Conservation (phyloP, 2,113 vertebrate genomes). For the Corvus cornix region DNA sequence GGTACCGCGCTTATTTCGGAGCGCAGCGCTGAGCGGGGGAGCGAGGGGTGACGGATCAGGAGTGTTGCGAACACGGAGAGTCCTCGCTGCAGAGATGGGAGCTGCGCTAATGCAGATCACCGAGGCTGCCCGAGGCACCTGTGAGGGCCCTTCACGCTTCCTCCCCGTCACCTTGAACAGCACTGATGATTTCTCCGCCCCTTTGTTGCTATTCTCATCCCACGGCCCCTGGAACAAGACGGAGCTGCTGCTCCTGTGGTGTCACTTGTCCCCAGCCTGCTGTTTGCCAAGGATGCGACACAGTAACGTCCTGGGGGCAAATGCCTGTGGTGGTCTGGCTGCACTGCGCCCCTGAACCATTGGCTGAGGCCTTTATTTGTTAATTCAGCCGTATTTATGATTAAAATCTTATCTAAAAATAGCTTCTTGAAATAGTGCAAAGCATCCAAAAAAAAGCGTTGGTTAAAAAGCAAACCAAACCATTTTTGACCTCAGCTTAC, state of each 20-base stretch:
- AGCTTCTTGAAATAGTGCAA: neutral
- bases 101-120: neutral
- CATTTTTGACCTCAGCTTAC: rapidly evolving
- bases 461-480: neutral
- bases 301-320: neutral
- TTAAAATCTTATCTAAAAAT: neutral
- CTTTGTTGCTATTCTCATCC: neutral
- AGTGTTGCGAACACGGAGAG: rapidly evolving
- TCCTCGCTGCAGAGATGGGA: neutral
- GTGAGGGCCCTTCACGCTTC: neutral
- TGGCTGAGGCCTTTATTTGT: neutral
- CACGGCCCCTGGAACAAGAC: neutral
- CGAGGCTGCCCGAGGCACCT: neutral
- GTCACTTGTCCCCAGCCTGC: neutral
- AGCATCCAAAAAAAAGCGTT: neutral
- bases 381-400: neutral
- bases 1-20: neutral
- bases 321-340: neutral
- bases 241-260: neutral
- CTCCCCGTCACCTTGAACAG: neutral
- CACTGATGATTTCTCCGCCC: neutral
- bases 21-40: neutral
- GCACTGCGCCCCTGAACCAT: rapidly evolving
- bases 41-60: neutral
- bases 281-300: neutral